Evolutionary conservation across 2,888 invertebrate species (phyloP), one percentile per base, ranked within the genome.

Genomic region (Laothoe populi): DNA sequence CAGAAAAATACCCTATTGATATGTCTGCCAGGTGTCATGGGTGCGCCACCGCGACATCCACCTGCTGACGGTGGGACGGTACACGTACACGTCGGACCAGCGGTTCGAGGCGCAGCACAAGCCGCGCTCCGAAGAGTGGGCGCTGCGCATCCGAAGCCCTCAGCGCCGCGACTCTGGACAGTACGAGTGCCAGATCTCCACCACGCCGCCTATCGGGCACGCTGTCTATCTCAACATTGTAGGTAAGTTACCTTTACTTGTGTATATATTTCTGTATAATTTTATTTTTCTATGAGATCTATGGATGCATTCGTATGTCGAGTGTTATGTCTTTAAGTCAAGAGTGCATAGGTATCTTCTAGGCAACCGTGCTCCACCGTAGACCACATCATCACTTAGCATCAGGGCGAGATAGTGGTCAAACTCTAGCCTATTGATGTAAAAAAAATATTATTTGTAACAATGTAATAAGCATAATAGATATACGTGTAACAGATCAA

Each of bases 171-270:
- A 97, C 85, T 97, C 97, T 45, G 94, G 97, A 70, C 97, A 96
- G 77, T 98, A 98, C 87, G 97, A 98, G 93, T 98, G 97, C 86
- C 98, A 98, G 93, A 97, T 98, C 84, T 97, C 97, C 72, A 97
- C 97, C 59, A 97, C 97, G 66, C 97, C 97, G 59, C 97, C 97
- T 63, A 95, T 97, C 57, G 97, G 97, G 40, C 96, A 97, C 85
- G 96, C 96, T 19, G 95, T 97, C 67, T 95, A 95, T 82, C 94
- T 97, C 67, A 96, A 95, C 72, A 96, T 97, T 79, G 96, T 97
- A 66, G 97, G 97, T 97, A 83, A 96, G 96, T 75, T 38, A 24
- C 8, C 4, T 19, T 45, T 8, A n/a, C 1, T 16, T 0, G 0
- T 10, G 0, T 4, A 31, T 31, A 8, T n/a, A n/a, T 16, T 49